Conservation (phyloP, 2,113 vertebrate species). For the Ranitomeya variabilis region DNA sequence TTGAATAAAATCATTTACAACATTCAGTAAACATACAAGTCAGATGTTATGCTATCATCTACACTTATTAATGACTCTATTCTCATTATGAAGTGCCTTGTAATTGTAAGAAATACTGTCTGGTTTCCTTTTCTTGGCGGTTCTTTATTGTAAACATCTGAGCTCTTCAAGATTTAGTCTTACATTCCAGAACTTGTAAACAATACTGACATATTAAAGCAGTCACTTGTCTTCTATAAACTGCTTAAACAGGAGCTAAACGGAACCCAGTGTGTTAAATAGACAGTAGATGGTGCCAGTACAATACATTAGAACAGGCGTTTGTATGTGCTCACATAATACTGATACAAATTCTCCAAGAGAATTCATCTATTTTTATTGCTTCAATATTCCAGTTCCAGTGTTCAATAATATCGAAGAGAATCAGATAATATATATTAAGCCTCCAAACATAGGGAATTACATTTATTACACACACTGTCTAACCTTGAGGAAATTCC, state of each 20-base stretch:
- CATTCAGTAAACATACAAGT: neutral
- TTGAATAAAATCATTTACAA: neutral
- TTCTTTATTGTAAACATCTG: neutral
- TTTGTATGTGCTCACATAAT: neutral
- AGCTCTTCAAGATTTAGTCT: constrained; percentile 3
- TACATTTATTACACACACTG: neutral
- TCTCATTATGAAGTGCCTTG: neutral
- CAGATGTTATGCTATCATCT: neutral
- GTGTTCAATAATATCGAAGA: neutral
- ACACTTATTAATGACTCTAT: neutral
- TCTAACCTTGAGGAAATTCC: neutral
- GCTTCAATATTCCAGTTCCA: neutral
- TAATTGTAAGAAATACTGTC: neutral
- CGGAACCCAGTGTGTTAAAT: neutral
- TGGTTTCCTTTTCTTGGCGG: neutral
- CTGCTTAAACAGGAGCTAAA: neutral
- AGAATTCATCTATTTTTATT: constrained; percentile 6
- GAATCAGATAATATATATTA: neutral
- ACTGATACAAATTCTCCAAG: constrained; percentile 22
- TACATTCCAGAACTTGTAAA: neutral
- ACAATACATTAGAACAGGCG: neutral
- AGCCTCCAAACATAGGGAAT: neutral
- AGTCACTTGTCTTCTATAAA: neutral
- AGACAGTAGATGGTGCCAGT: constrained; percentile 46
- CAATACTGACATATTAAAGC: neutral